Evolutionary conservation across 1,140 invertebrate genomes (phyloP), one percentile per base, ranked within the genome.

Genomic region (Oncopeltus fasciatus): DNA sequence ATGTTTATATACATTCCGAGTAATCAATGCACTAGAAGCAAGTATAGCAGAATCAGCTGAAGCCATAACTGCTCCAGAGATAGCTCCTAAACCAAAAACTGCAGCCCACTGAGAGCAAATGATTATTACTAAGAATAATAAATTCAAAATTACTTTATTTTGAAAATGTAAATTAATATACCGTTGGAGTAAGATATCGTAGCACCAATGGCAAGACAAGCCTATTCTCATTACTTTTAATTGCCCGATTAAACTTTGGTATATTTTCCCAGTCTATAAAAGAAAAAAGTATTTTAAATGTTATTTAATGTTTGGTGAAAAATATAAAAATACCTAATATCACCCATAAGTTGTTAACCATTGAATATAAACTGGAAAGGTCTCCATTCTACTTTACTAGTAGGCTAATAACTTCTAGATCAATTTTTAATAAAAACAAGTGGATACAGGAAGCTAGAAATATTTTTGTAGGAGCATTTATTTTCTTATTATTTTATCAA

Each of bases 1-100:
- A 18, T 83, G 72, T 70, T 85, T 85, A 71, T 88, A 89, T 51
- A 90, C 80, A 71, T 90, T 90, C 62, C 85, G 77, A n/a, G 87
- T 81, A 73, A 88, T 89, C 84, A 90, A 86, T 16, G 85, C 85
- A 67, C 83, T 82, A 14, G 86, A 85, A 8, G 83, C 81, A 2
- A 90, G 73, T 51, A 90, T 82, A 57, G 85, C 85, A 1, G 86
- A 87, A 70, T 89, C 87, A 1, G 87, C 86, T 8, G 87, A 89
- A 3, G 85, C 87, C 86, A 90, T 87, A 1, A 88, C 83, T n/a
- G 86, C 85, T 2, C 86, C 86, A 1, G 84, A 85, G 26, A 90
- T 83, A 4, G 86, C 84, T 11, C 87, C 87, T 1, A 90, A 75
- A n/a, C 87, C 87, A 72, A 83, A 73, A 67, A 84, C 83, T 26